A percentile compares a stretch with the other conserved stretches of the same genome.
phyloP scores from a whole-genome alignment of 1,140 invertebrate genomes.

The Brachionus rotundiformis region DNA sequence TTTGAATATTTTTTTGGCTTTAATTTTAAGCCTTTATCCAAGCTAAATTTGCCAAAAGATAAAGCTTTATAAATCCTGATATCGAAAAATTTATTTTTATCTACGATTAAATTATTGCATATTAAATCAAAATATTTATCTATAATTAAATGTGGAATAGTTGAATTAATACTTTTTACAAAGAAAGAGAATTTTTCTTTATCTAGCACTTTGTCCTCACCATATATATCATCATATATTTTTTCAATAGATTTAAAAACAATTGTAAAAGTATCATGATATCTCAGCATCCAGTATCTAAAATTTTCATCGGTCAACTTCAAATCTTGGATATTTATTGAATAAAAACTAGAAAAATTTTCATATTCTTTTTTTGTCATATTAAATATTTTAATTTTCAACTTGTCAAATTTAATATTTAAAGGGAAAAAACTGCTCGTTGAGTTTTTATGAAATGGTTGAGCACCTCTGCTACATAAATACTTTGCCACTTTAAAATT shows the following conservation, averaged over 20 bases:
- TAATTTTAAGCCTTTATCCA: not conserved
- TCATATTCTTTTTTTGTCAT: not conserved
- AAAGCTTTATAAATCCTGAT: not conserved
- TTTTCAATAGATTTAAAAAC: not conserved
- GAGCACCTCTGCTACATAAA: not conserved
- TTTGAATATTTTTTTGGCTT: not conserved
- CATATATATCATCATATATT: not conserved
- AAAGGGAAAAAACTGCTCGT: not conserved
- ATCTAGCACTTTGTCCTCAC: not conserved
- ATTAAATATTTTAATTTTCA: not conserved
- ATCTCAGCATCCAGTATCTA: not conserved
- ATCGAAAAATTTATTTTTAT: not conserved
- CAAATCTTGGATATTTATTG: not conserved
- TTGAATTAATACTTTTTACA: not conserved
- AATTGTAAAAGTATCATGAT: not conserved
- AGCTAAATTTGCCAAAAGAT: not conserved
- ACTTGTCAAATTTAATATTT: not conserved
- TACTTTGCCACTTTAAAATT: not conserved
- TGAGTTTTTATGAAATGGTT: constrained; percentile 10
- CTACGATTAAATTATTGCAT: not conserved
- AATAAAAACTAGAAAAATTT: constrained; percentile 1
- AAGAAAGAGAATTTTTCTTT: not conserved
- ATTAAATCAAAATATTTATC: constrained; percentile 27
- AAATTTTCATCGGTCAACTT: not conserved
- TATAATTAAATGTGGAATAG: not conserved